A percentile compares a stretch with the other conserved stretches of the same genome.
Conservation (phyloP, 2,888 invertebrate species). For the Clusia tigrina region DNA sequence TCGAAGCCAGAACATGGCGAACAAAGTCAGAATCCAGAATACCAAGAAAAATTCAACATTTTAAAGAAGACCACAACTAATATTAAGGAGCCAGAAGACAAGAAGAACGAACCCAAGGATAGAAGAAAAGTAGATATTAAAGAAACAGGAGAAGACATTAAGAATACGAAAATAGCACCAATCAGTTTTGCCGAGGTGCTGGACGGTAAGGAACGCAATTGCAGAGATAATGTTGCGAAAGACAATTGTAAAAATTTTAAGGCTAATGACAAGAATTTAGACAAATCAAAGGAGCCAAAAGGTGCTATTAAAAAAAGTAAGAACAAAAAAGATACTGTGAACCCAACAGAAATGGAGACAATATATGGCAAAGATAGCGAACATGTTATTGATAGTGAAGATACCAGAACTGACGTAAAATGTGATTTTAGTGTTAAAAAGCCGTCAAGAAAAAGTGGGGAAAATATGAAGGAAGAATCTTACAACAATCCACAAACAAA, state of each 20-base stretch:
- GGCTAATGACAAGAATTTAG: not conserved
- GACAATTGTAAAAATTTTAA: not conserved
- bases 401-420: constrained; percentile 1
- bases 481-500: too few species aligned
- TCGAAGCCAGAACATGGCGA: too few species aligned
- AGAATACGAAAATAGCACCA: not conserved
- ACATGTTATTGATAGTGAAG: too few species aligned
- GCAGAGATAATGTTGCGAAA: too few species aligned
- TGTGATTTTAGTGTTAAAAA: too few species aligned
- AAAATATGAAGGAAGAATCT: too few species aligned
- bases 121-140: not conserved
- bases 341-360: constrained; percentile 23
- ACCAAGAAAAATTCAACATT: too few species aligned
- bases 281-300: not conserved
- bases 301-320: not conserved
- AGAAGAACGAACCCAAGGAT: not conserved
- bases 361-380: too few species aligned
- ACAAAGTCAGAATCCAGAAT: too few species aligned
- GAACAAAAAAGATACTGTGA: constrained; percentile 37
- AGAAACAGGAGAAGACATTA: not conserved
- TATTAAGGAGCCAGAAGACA: not conserved
- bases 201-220: too few species aligned
- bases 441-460: not conserved
- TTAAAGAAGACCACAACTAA: too few species aligned
- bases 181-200: too few species aligned